Conservation (phyloP, 2,797 vertebrate species). For the Cryptoblepharus egeriae region DNA sequence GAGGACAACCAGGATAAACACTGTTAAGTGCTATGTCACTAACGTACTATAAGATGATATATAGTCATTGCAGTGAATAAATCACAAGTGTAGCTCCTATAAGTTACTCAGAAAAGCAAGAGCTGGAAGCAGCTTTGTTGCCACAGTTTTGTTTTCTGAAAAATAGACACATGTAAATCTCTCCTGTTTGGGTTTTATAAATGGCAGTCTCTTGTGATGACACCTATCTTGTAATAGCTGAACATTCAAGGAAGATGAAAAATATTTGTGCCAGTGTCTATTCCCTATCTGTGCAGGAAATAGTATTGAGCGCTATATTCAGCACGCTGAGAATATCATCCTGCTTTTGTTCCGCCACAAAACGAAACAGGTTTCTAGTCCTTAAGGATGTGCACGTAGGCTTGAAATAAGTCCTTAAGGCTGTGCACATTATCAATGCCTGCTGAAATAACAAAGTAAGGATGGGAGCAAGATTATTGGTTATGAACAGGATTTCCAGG, state of each 20-base stretch:
- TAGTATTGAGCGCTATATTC: not conserved
- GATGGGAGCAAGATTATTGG: not conserved
- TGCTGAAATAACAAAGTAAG: not conserved
- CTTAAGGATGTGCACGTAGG: not conserved
- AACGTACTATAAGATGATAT: not conserved
- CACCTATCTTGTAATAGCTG: not conserved
- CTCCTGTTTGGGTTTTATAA: not conserved
- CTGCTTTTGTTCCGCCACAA: no score
- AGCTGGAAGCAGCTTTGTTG: not conserved
- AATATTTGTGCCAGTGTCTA: not conserved
- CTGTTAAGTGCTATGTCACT: not conserved
- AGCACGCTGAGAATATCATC: not conserved
- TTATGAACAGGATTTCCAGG: not conserved
- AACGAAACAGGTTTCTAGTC: not conserved
- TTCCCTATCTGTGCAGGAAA: not conserved
- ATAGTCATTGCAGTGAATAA: not conserved
- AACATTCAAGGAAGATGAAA: not conserved
- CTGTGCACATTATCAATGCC: not conserved
- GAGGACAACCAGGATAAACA: slow-evolving; percentile 2
- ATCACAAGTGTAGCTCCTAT: not conserved
- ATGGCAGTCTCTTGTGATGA: not conserved
- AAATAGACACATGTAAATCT: not conserved
- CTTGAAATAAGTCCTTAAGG: not conserved
- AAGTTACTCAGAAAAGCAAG: not conserved
- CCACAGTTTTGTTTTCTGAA: not conserved